Conservation (phyloP, 2,888 invertebrate species). For the Nasonovia ribisnigri region DNA sequence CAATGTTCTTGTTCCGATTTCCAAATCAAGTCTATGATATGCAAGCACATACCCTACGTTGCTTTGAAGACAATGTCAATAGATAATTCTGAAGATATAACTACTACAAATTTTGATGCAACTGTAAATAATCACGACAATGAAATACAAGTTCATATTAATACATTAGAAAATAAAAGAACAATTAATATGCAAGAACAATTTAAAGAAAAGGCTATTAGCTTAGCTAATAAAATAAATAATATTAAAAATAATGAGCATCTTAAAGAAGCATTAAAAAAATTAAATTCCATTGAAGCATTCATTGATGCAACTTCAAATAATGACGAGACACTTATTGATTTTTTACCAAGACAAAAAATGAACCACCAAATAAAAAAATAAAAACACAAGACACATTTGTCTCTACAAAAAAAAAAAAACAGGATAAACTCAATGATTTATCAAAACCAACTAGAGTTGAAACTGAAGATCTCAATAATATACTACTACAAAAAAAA, state of each 20-base stretch:
- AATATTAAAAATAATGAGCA: background rate
- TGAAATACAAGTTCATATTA: no score
- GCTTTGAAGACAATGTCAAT: background rate
- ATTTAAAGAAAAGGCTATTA: no score
- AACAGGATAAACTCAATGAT: background rate
- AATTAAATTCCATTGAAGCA: background rate
- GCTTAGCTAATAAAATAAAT: no score
- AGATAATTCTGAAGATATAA: background rate
- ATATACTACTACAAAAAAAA: background rate
- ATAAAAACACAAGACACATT: no score
- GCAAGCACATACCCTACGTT: conserved; percentile 13
- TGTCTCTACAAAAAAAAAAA: no score
- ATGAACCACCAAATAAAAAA: no score
- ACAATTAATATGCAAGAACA: no score
- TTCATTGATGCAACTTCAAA: conserved; percentile 30
- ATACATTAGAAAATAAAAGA: background rate
- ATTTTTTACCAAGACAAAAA: no score
- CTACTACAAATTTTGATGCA: background rate
- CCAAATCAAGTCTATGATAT: conserved; percentile 14
- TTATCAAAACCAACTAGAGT: background rate
- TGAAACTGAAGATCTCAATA: background rate
- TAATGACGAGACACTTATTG: background rate
- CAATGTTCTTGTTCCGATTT: conserved; percentile 23
- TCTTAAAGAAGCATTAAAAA: background rate
- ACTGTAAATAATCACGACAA: background rate